Evolutionary conservation across 2,888 invertebrate species (phyloP).

Genomic region (Pteria penguin): DNA sequence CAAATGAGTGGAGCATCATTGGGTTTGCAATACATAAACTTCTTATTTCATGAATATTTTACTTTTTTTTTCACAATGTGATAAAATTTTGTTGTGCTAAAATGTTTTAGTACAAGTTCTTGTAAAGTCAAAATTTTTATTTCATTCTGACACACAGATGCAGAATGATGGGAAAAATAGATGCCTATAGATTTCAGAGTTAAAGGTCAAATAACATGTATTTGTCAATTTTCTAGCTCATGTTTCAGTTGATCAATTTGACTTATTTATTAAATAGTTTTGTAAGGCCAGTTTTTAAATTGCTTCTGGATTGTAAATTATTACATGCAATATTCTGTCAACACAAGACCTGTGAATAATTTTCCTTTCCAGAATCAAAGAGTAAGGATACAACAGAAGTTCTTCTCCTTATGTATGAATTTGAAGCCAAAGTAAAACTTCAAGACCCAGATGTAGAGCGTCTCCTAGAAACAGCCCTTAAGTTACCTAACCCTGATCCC

Average conservation of each 20-base stretch:
- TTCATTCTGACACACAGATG: neutral
- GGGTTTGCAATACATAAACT: neutral
- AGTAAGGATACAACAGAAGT: constrained; percentile 61
- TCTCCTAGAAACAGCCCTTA: constrained; percentile 71
- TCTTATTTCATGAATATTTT: neutral
- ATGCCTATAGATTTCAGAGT: too few relatives aligned
- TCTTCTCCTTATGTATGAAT: constrained; percentile 75
- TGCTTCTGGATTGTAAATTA: too few relatives aligned
- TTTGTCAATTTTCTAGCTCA: too few relatives aligned
- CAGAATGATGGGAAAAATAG: too few relatives aligned
- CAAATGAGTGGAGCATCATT: constrained; percentile 30
- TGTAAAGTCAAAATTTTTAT: neutral
- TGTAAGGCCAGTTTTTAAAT: too few relatives aligned
- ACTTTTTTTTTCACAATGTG: neutral
- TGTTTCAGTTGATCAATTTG: too few relatives aligned
- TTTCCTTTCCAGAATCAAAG: constrained; percentile 42
- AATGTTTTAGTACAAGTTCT: neutral
- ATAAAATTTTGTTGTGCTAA: neutral
- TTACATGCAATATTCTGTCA: too few relatives aligned
- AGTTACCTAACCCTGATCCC: constrained; percentile 72
- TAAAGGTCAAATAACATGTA: too few relatives aligned
- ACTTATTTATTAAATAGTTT: too few relatives aligned
- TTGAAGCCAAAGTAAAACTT: constrained; percentile 73
- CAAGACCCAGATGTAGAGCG: constrained; percentile 68
- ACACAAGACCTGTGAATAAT: too few relatives aligned